phyloP scores from a whole-genome alignment of 2,888 invertebrate genomes.

The Rugalucina vietnamica region DNA sequence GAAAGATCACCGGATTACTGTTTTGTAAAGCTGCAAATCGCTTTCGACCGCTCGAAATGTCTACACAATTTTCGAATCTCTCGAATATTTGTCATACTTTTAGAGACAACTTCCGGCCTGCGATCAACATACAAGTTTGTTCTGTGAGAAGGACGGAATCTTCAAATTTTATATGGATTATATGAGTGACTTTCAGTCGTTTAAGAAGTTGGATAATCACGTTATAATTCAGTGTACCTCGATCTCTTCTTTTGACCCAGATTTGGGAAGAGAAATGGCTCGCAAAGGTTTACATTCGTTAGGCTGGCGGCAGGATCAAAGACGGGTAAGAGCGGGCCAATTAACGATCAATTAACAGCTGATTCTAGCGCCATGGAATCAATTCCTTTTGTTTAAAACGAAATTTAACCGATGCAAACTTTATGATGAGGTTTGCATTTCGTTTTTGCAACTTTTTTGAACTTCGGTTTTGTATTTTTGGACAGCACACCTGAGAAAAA shows the following conservation, averaged over 20 bases:
- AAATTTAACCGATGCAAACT: no score
- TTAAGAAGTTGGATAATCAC: conserved; percentile 10
- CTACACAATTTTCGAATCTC: conserved; percentile 82
- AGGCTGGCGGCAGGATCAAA: conserved; percentile 1
- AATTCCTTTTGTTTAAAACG: no score
- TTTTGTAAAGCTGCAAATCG: conserved; percentile 58
- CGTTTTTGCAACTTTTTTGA: neutral
- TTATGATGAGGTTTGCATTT: neutral
- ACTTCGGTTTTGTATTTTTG: neutral
- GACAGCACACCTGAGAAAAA: neutral
- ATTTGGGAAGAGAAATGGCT: conserved; percentile 23
- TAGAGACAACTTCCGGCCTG: conserved; percentile 81
- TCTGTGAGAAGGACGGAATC: conserved; percentile 11
- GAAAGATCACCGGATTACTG: conserved; percentile 51
- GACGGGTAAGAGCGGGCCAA: neutral
- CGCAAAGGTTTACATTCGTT: conserved; percentile 2
- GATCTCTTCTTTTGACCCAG: conserved; percentile 50
- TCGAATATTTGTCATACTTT: conserved; percentile 84
- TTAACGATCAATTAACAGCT: neutral
- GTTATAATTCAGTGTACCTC: neutral
- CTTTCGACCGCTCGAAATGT: conserved; percentile 77
- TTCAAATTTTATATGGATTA: conserved; percentile 7
- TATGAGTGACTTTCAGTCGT: neutral
- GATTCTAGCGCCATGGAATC: neutral
- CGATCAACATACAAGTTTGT: conserved; percentile 46